These are phyloP conservation scores for Zaprionus obscuricornis DNA, from an alignment of 2,888 invertebrate genomes.

Conservation along the genomic window DNA sequence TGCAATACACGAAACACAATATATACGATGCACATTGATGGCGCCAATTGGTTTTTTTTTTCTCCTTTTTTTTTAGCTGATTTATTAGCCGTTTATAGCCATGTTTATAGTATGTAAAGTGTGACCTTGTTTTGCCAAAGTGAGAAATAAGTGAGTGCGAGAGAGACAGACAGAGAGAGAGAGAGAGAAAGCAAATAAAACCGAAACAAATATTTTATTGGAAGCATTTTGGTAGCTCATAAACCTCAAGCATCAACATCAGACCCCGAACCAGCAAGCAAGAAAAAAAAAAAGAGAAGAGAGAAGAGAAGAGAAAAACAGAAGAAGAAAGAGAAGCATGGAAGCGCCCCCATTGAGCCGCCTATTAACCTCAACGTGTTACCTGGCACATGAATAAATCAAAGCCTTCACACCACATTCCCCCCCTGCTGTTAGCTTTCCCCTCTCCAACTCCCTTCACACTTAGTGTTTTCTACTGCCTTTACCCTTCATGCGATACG, in stretches of 20 bases:
- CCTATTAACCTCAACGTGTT: conserved; percentile 72
- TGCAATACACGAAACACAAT: neutral
- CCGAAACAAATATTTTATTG: conserved; percentile 49
- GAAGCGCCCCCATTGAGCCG: conserved; percentile 48
- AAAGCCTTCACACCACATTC: conserved; percentile 52
- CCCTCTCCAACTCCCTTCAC: neutral
- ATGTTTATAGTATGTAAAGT: conserved; percentile 28
- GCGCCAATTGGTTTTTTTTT: conserved; percentile 26
- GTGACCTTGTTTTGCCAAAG: conserved; percentile 32
- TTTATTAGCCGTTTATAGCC: conserved; percentile 33
- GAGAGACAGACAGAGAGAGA: neutral
- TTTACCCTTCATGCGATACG: too few species aligned
- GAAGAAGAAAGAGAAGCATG: conserved; percentile 23
- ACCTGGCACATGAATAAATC: conserved; percentile 73
- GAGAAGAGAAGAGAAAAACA: conserved; percentile 45
- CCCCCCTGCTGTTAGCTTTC: neutral
- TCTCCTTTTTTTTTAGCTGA: too few species aligned
- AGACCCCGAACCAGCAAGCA: conserved; percentile 1
- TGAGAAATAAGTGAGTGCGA: neutral
- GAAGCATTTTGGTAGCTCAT: conserved; percentile 52
- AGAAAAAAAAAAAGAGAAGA: neutral
- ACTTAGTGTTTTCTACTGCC: neutral
- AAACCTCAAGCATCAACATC: conserved; percentile 28
- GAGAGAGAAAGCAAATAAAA: neutral
- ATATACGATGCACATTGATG: conserved; percentile 28